phyloP scores from a whole-genome alignment of 1,140 invertebrate species.

The Drosophila takahashii region DNA sequence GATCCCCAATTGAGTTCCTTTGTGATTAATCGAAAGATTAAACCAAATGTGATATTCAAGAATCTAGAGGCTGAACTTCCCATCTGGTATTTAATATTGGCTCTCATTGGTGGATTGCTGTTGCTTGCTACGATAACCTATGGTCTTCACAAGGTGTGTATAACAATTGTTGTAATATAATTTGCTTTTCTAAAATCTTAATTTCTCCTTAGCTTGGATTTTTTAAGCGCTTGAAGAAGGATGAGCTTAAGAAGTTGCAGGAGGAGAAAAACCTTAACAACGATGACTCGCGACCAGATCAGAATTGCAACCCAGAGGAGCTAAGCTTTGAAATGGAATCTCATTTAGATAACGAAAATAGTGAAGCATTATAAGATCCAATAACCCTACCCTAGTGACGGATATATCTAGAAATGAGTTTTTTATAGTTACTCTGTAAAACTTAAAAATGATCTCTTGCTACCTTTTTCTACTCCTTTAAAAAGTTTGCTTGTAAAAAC shows the following conservation, averaged over 20 bases:
- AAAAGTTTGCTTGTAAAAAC: no score
- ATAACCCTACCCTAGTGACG: no score
- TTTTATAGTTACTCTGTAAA: no score
- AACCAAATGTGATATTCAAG: constrained; percentile 74
- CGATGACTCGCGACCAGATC: neutral
- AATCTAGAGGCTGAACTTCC: constrained; percentile 49
- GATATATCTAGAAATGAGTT: no score
- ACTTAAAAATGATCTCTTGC: no score
- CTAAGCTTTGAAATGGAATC: neutral
- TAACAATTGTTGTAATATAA: neutral
- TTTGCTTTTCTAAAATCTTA: neutral
- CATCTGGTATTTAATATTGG: constrained; percentile 47
- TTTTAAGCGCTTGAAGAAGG: neutral
- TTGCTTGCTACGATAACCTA: neutral
- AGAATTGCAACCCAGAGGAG: neutral
- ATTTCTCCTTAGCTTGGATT: neutral
- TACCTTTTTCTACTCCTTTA: no score
- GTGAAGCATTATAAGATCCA: neutral
- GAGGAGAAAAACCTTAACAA: neutral
- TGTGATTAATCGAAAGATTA: constrained; percentile 51
- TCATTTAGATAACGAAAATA: neutral
- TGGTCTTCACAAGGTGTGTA: neutral
- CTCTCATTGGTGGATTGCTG: neutral
- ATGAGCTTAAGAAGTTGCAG: neutral
- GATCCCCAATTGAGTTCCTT: constrained; percentile 30